Evolutionary conservation across 2,797 vertebrate species (phyloP).

Genomic region (Molossus alvarezi): DNA sequence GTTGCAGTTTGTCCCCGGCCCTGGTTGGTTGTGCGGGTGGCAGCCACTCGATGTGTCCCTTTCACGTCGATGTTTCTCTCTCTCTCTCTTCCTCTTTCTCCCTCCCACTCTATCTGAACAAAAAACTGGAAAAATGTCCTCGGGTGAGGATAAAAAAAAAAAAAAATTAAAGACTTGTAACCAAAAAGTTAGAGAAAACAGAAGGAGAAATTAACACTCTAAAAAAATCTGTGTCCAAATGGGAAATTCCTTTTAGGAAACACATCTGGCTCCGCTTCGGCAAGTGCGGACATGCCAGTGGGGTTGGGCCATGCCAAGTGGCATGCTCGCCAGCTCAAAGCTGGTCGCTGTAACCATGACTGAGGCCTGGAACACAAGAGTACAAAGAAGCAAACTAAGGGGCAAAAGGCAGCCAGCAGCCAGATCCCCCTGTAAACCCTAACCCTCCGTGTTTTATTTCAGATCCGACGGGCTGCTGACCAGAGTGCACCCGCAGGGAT

Average conservation of each 20-base stretch:
- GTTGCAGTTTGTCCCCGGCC: too few species aligned
- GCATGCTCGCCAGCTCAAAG: neutral
- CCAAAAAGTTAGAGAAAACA: conserved; percentile 2
- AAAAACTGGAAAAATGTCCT: too few species aligned
- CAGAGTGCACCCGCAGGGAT: neutral
- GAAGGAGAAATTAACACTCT: neutral
- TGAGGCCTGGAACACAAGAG: neutral
- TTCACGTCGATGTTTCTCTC: too few species aligned
- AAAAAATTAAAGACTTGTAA: conserved; percentile 8
- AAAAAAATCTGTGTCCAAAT: conserved; percentile 27
- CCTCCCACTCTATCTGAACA: too few species aligned
- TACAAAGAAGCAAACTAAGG: conserved; percentile 28
- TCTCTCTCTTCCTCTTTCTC: too few species aligned
- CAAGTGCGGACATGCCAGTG: conserved; percentile 55
- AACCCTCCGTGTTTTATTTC: conserved; percentile 7
- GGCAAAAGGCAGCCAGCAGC: neutral
- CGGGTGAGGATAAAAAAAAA: too few species aligned
- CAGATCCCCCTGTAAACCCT: neutral
- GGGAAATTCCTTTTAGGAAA: conserved; percentile 15
- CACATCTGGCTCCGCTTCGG: neutral
- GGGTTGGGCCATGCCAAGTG: neutral
- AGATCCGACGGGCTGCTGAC: neutral
- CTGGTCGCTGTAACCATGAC: neutral
- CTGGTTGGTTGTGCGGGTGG: too few species aligned
- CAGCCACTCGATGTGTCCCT: too few species aligned